Evolutionary conservation across 2,888 invertebrate species (phyloP).

Genomic region (Galerucella calmariensis): DNA sequence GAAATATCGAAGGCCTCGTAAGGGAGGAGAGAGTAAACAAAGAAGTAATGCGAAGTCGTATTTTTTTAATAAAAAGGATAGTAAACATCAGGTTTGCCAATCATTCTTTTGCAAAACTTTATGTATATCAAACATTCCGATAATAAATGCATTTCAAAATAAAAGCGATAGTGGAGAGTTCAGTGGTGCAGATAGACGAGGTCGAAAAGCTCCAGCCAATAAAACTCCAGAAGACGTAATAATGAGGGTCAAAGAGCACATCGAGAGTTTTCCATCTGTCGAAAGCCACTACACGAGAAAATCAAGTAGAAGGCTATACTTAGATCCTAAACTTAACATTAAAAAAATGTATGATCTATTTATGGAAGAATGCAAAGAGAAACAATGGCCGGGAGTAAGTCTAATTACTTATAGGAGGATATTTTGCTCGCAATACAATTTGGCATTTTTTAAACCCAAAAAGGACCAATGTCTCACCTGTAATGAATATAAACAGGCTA

Average conservation of each 20-base stretch:
- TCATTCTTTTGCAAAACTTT: not conserved
- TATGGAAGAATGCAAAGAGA: not conserved
- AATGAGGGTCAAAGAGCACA: constrained; percentile 30
- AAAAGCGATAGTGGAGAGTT: constrained; percentile 24
- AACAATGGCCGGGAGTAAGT: not conserved
- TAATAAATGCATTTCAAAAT: constrained; percentile 31
- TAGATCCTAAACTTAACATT: constrained; percentile 27
- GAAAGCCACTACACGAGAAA: constrained; percentile 35
- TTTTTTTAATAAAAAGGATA: not conserved
- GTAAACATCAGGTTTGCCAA: not conserved
- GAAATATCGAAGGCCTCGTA: constrained; percentile 13
- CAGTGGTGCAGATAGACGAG: constrained; percentile 21
- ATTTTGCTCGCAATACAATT: constrained; percentile 33
- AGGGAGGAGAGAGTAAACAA: constrained; percentile 10
- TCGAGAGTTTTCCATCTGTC: constrained; percentile 31
- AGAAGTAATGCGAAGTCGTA: not conserved
- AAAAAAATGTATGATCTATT: not conserved
- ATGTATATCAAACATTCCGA: constrained; percentile 26
- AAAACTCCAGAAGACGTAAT: not conserved
- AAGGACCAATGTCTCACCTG: constrained; percentile 31
- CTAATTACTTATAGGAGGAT: not conserved
- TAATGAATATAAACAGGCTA: constrained; percentile 25
- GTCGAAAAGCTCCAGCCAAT: not conserved
- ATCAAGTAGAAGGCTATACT: constrained; percentile 22
- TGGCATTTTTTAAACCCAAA: constrained; percentile 27